phyloP scores from a whole-genome alignment of 2,888 invertebrate species.

The Protophormia terraenovae region DNA sequence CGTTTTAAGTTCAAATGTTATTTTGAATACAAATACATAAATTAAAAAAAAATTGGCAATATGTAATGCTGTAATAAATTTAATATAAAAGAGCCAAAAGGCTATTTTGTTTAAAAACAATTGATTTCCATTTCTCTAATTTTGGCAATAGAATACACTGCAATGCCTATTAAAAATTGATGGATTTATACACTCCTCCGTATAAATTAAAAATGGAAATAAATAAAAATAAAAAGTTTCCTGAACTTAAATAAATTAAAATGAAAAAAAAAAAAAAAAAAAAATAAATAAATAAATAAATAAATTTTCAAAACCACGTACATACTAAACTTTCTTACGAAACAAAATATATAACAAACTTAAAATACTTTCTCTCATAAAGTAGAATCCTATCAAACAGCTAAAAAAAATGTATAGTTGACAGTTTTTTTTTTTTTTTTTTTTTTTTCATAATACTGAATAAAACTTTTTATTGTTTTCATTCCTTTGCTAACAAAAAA shows the following conservation, averaged over 20 bases:
- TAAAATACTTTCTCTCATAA: background rate
- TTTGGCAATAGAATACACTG: background rate
- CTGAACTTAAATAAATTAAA: too few relatives aligned
- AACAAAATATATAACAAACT: background rate
- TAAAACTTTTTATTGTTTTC: conserved; percentile 15
- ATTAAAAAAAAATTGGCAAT: too few relatives aligned
- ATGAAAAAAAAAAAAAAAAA: too few relatives aligned
- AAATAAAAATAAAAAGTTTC: background rate
- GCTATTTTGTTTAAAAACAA: too few relatives aligned
- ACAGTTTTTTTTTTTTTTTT: background rate
- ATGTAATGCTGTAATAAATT: too few relatives aligned
- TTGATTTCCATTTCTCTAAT: background rate
- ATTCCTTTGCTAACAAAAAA: background rate
- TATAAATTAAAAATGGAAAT: background rate
- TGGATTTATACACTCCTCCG: background rate
- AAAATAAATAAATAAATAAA: too few relatives aligned
- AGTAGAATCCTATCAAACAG: background rate
- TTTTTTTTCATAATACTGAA: background rate
- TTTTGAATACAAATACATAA: too few relatives aligned
- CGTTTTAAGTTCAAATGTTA: too few relatives aligned
- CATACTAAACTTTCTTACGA: background rate
- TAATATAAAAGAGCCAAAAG: too few relatives aligned
- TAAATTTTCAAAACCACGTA: too few relatives aligned
- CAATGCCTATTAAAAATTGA: background rate
- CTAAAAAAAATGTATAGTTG: background rate